Conservation (phyloP, 1,140 invertebrate species). For the Rhyzopertha dominica region DNA sequence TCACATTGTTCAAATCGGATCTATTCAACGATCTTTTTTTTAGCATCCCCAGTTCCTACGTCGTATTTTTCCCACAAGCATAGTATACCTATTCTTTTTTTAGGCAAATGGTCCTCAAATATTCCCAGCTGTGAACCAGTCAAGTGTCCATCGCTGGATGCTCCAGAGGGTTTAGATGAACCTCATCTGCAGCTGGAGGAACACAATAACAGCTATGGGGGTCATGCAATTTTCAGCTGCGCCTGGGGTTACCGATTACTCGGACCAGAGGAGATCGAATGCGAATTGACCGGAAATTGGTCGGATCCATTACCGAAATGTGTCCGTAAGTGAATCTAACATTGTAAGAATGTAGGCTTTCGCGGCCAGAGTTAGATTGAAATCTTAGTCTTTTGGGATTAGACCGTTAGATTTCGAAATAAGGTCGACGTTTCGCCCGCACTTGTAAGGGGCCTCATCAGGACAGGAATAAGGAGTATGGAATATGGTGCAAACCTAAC, state of each 20-base stretch:
- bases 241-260: conserved; percentile 73
- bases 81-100: conserved; percentile 12
- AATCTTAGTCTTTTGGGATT: too few relatives aligned
- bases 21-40: too few relatives aligned
- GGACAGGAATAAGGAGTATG: too few relatives aligned
- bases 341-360: too few relatives aligned
- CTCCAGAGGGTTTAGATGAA: conserved; percentile 50
- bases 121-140: conserved; percentile 69
- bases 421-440: too few relatives aligned
- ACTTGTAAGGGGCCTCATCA: too few relatives aligned
- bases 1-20: too few relatives aligned
- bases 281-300: conserved; percentile 72
- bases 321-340: conserved; percentile 55
- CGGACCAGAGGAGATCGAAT: conserved; percentile 68
- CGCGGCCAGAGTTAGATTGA: too few relatives aligned
- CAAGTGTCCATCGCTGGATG: conserved; percentile 60
- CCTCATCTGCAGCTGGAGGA: conserved; percentile 54
- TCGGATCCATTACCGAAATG: conserved; percentile 69
- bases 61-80: conserved; percentile 1
- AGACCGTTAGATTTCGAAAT: too few relatives aligned
- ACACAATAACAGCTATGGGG: conserved; percentile 59
- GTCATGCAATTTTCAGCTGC: conserved; percentile 73
- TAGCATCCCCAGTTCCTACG: too few relatives aligned
- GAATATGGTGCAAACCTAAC: too few relatives aligned
- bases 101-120: conserved; percentile 70